phyloP scores from a whole-genome alignment of 2,113 vertebrate species.

The Apodemus speciosus region DNA sequence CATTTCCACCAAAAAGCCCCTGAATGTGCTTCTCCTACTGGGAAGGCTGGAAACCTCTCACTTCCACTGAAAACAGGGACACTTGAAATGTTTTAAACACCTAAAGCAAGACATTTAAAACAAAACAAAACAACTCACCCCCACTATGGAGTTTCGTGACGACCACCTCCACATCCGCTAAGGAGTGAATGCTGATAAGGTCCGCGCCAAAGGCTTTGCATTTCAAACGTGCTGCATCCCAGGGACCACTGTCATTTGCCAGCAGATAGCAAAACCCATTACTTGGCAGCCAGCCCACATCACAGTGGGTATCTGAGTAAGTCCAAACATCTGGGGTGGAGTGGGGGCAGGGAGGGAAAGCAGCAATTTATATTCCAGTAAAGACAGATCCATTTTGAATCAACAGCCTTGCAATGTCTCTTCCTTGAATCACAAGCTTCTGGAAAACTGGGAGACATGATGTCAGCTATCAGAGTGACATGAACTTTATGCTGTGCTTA shows the following conservation, averaged over 20 bases:
- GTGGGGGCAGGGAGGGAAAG: slow-evolving; percentile 4
- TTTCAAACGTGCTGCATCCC: slow-evolving; percentile 77
- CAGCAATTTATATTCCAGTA: slow-evolving; percentile 60
- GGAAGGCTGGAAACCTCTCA: neutral
- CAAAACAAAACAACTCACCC: slow-evolving; percentile 68
- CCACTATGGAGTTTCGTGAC: slow-evolving; percentile 88
- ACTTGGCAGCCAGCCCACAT: slow-evolving; percentile 88
- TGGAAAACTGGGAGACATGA: slow-evolving; percentile 19
- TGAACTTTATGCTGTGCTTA: neutral
- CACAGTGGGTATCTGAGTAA: slow-evolving; percentile 89
- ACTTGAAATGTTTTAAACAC: slow-evolving; percentile 31
- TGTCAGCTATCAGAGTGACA: neutral
- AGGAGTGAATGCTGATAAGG: slow-evolving; percentile 92
- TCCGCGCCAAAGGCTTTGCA: slow-evolving; percentile 83
- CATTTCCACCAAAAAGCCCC: neutral
- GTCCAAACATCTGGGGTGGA: slow-evolving; percentile 84
- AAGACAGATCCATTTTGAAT: slow-evolving; percentile 60
- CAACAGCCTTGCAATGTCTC: slow-evolving; percentile 41
- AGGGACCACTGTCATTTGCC: slow-evolving; percentile 75
- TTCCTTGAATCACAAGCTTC: slow-evolving; percentile 53
- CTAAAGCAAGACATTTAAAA: neutral
- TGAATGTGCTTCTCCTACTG: neutral
- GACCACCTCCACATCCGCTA: slow-evolving; percentile 92
- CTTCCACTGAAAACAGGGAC: neutral
- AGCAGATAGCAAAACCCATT: slow-evolving; percentile 92